Evolutionary conservation across 2,888 invertebrate genomes (phyloP).

Genomic region (Coelinius sp.): DNA sequence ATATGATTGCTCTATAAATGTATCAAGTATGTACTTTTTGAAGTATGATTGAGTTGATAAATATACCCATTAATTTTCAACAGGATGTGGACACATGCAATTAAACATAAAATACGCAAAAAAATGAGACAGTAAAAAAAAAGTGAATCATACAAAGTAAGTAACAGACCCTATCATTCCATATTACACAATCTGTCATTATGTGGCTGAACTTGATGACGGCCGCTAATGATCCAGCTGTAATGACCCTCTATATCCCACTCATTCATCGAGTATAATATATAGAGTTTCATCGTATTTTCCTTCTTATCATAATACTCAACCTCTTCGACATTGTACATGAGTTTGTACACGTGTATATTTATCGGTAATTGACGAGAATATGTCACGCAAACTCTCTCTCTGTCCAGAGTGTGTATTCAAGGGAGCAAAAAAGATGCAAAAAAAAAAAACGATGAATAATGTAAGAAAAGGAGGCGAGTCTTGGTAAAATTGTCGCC

Average conservation of each 20-base stretch:
- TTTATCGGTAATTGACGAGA: conserved; percentile 67
- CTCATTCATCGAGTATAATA: conserved; percentile 33
- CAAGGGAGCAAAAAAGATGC: background rate
- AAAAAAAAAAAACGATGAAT: background rate
- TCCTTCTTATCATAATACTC: conserved; percentile 42
- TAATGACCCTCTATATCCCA: conserved; percentile 36
- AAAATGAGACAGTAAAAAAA: conserved; percentile 20
- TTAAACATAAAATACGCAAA: background rate
- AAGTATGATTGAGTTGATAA: too few species aligned
- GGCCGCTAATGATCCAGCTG: conserved; percentile 46
- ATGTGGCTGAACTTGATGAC: conserved; percentile 45
- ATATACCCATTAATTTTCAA: background rate
- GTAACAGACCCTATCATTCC: conserved; percentile 17
- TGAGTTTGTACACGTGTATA: conserved; percentile 46
- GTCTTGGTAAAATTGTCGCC: conserved; percentile 1
- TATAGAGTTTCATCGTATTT: conserved; percentile 15
- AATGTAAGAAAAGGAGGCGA: background rate
- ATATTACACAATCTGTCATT: background rate
- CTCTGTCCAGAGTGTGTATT: conserved; percentile 32
- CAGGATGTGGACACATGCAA: background rate
- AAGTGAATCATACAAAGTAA: conserved; percentile 3
- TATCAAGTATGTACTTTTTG: background rate
- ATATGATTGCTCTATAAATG: too few species aligned
- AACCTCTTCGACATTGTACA: conserved; percentile 39
- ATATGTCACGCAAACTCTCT: conserved; percentile 60